These are phyloP conservation scores for Palythoa grandis DNA, from an alignment of 92 coral and sea anemone species.

Conservation along the genomic window DNA sequence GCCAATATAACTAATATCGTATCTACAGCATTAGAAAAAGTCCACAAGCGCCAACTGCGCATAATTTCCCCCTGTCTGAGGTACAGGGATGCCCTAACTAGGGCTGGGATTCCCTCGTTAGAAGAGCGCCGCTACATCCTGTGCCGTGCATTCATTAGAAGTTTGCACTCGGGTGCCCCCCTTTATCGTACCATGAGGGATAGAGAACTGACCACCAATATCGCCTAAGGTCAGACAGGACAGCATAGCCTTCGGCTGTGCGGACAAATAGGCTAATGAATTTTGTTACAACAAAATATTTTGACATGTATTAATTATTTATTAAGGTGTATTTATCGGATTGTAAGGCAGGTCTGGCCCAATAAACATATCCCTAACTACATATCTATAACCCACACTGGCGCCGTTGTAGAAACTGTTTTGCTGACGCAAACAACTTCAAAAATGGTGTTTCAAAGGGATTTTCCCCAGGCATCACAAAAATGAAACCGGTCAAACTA, in stretches of 20 bases:
- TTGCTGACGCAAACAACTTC: conserved; percentile 1
- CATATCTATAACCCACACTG: conserved; percentile 3
- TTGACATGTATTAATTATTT: not conserved
- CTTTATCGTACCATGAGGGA: too few relatives aligned
- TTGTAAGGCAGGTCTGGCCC: not conserved
- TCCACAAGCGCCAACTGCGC: too few relatives aligned
- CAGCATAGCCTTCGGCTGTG: conserved; percentile 7
- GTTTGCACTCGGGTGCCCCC: not conserved
- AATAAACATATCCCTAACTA: not conserved
- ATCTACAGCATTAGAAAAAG: too few relatives aligned
- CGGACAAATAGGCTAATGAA: conserved; percentile 3
- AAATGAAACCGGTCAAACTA: too few relatives aligned
- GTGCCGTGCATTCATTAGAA: not conserved
- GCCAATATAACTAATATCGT: too few relatives aligned
- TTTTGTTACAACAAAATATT: conserved; percentile 6
- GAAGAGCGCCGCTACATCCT: too few relatives aligned
- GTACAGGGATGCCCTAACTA: not conserved
- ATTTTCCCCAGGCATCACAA: too few relatives aligned
- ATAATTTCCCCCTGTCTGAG: too few relatives aligned
- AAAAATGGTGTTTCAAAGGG: not conserved
- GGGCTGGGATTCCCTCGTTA: not conserved
- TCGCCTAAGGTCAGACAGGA: conserved; percentile 14
- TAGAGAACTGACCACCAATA: conserved; percentile 5
- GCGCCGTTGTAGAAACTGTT: not conserved
- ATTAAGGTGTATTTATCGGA: not conserved